Evolutionary conservation across 1,140 invertebrate species (phyloP).

Genomic region (Papilio glaucus): DNA sequence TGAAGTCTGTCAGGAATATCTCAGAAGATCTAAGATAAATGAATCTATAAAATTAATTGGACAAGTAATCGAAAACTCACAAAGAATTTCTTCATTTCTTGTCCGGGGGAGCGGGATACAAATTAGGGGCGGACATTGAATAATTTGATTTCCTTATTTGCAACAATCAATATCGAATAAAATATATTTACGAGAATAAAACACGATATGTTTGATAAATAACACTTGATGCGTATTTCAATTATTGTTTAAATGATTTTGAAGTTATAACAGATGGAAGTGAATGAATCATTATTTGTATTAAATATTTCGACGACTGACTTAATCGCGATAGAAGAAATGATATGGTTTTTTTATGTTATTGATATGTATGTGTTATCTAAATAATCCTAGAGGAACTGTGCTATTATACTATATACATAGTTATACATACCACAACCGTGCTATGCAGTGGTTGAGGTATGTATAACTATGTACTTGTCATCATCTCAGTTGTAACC

Average conservation of each 20-base stretch:
- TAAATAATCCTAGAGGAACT: no score
- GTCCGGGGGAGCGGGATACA: slow-evolving; percentile 78
- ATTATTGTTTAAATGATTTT: slow-evolving; percentile 14
- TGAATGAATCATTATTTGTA: neutral
- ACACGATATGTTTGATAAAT: slow-evolving; percentile 42
- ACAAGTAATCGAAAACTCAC: slow-evolving; percentile 83
- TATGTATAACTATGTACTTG: no score
- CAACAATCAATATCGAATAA: slow-evolving; percentile 76
- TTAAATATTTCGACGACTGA: neutral
- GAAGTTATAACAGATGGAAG: neutral
- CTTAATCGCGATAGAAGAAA: neutral
- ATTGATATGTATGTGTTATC: no score
- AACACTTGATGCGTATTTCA: neutral
- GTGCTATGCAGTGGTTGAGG: no score
- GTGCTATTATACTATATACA: no score
- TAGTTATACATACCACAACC: no score
- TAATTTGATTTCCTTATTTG: slow-evolving; percentile 83
- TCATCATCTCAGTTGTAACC: no score
- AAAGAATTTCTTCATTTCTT: slow-evolving; percentile 83
- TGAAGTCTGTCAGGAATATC: slow-evolving; percentile 51
- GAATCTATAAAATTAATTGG: slow-evolving; percentile 84
- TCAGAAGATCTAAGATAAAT: slow-evolving; percentile 78
- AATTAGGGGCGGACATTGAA: slow-evolving; percentile 83
- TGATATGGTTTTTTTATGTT: no score
- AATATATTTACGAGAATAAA: slow-evolving; percentile 69